Evolutionary conservation across 2,888 invertebrate species (phyloP).

Genomic region (Iselma pallidipennis): DNA sequence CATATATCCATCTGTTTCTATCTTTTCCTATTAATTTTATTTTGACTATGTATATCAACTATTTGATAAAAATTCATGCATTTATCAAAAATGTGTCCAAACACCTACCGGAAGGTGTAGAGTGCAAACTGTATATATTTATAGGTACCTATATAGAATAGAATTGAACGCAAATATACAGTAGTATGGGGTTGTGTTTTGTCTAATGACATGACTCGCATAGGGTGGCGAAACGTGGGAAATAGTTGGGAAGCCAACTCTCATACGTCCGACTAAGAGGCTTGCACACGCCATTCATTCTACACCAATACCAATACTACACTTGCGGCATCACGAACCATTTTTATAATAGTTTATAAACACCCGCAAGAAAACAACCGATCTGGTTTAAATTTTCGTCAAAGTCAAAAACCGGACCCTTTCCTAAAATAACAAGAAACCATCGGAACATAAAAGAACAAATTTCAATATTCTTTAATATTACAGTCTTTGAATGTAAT

Average conservation of each 20-base stretch:
- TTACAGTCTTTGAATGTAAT: not conserved
- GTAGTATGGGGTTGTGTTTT: conserved; percentile 38
- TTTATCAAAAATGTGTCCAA: not conserved
- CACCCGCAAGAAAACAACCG: not conserved
- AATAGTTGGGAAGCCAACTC: conserved; percentile 51
- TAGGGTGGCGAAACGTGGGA: conserved; percentile 55
- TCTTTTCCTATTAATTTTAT: no score
- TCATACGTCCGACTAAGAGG: conserved; percentile 45
- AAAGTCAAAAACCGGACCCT: not conserved
- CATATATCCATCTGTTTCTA: not conserved
- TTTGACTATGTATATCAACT: no score
- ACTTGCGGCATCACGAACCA: conserved; percentile 25
- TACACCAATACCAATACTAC: conserved; percentile 14
- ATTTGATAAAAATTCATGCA: not conserved
- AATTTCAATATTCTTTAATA: not conserved
- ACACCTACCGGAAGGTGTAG: not conserved
- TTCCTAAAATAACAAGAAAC: not conserved
- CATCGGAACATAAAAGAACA: not conserved
- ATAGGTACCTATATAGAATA: conserved; percentile 28
- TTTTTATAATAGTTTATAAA: conserved; percentile 9
- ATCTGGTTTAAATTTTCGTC: not conserved
- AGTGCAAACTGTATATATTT: not conserved
- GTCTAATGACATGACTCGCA: conserved; percentile 48
- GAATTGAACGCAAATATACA: conserved; percentile 42
- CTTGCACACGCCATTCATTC: conserved; percentile 38